Evolutionary conservation across 2,888 invertebrate genomes (phyloP), one percentile per base, ranked within the genome.

Genomic region (Andricus curvator): DNA sequence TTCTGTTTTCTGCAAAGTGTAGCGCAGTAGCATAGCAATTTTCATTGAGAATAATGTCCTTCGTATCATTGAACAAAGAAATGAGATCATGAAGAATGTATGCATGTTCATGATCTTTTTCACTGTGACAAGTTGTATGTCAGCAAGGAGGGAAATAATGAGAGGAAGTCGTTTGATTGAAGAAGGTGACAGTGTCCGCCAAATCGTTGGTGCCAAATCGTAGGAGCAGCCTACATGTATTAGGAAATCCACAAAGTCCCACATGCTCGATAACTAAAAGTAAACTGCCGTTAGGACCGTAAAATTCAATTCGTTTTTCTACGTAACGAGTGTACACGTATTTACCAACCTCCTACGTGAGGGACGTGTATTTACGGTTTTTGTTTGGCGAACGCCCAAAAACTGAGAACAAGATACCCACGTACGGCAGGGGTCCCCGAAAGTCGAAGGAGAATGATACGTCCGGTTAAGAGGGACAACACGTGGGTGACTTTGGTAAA

Each of bases 281-380:
- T 84, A 86, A 86, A 82, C 87, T 82, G 68, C 80, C 81, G 82
- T 80, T 79, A 82, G 82, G 83, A 80, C 80, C 83, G 80, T 84
- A 83, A 82, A 83, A 86, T 84, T 85, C 84, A 87, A 88, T 86
- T 88, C 88, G 88, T 85, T 88, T 88, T 89, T 88, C 88, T 82
- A 78, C 86, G 83, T 85, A 83, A 83, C 85, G 78, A 81, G 74
- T 77, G 83, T 83, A 82, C 81, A 82, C 82, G 67, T 84, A 83
- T 83, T 82, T 83, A 82, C 78, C 76, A 81, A 78, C 85, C 83
- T 81, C 85, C 84, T 84, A 85, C 85, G 85, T 82, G 78, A 74
- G 33, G 33, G 78, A 68, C 82, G 77, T 83, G 81, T 85, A 85
- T 85, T 84, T 85, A 85, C 83, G 83, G 79, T 78, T 85, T 85